These are phyloP conservation scores for Gallirallus australis DNA, from an alignment of 2,797 vertebrate genomes.

Conservation along the genomic window DNA sequence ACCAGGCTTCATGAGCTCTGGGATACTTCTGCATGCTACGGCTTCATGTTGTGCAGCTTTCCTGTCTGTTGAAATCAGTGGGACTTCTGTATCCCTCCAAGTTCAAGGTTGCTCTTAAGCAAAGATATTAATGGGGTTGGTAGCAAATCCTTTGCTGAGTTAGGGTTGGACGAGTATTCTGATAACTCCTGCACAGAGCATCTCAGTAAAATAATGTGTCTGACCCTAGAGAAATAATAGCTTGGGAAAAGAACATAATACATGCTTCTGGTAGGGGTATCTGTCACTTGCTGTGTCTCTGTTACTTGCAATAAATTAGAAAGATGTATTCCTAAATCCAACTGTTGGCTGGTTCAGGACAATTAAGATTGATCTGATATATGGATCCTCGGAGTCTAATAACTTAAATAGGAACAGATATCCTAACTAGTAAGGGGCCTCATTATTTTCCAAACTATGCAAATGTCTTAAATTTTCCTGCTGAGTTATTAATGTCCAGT, in stretches of 20 bases:
- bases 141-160: background rate
- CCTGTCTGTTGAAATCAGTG: background rate
- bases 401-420: background rate
- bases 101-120: background rate
- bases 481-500: background rate
- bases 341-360: background rate
- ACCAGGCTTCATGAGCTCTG: background rate
- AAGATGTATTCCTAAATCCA: background rate
- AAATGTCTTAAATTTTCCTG: background rate
- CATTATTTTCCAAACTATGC: constrained; percentile 16
- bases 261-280: background rate
- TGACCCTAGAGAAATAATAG: background rate
- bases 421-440: background rate
- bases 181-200: background rate
- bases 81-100: background rate
- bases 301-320: background rate
- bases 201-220: background rate
- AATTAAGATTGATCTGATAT: constrained; percentile 18
- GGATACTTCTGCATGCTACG: background rate
- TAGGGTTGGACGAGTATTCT: background rate
- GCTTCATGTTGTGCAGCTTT: background rate
- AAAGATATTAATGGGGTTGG: background rate
- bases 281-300: background rate
- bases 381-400: background rate
- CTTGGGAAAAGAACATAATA: background rate